Conservation (phyloP, 2,888 invertebrate species). For the Rosalia funebris region DNA sequence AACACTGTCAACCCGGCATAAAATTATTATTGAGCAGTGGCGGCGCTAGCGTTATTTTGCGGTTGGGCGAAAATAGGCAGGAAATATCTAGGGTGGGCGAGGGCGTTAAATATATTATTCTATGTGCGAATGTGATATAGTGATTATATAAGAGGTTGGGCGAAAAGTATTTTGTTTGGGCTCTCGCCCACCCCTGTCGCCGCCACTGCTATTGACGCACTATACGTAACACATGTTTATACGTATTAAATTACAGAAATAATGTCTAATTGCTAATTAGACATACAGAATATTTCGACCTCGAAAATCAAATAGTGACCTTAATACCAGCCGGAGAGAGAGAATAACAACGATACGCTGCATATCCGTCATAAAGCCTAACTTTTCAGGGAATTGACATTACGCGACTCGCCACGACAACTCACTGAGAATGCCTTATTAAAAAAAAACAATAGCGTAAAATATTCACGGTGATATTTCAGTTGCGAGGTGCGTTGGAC, state of each 20-base stretch:
- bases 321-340: not conserved
- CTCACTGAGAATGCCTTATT: not conserved
- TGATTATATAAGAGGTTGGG: too few species aligned
- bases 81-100: too few species aligned
- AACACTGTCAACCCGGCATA: not conserved
- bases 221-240: not conserved
- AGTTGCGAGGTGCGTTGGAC: too few species aligned
- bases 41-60: too few species aligned
- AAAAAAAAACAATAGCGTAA: not conserved
- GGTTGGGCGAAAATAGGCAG: too few species aligned
- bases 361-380: not conserved
- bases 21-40: too few species aligned
- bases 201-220: not conserved
- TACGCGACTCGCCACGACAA: not conserved
- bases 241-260: not conserved
- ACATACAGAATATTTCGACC: constrained; percentile 5
- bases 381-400: not conserved
- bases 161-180: not conserved
- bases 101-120: too few species aligned
- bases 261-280: not conserved
- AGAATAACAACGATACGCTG: not conserved
- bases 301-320: constrained; percentile 12
- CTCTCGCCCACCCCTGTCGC: not conserved
- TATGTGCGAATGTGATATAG: too few species aligned
- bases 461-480: not conserved